Evolutionary conservation across 2,888 invertebrate genomes (phyloP).

Genomic region (Amorpha juglandis): DNA sequence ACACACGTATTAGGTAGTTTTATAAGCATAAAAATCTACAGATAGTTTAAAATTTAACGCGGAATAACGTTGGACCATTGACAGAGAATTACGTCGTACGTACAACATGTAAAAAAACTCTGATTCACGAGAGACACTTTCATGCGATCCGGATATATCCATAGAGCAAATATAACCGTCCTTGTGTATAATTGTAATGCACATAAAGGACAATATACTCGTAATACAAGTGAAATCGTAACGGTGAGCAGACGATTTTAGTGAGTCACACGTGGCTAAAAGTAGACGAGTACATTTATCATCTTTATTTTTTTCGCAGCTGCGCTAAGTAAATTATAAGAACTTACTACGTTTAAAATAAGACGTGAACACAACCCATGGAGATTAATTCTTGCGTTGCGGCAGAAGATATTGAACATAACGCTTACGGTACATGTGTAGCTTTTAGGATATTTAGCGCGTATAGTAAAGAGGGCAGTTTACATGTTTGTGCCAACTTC

Average conservation of each 20-base stretch:
- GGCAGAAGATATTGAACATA: conserved; percentile 40
- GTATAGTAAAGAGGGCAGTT: conserved; percentile 81
- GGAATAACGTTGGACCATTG: conserved; percentile 47
- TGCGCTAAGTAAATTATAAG: conserved; percentile 44
- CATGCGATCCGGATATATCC: conserved; percentile 79
- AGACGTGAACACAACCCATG: conserved; percentile 40
- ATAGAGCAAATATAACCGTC: conserved; percentile 74
- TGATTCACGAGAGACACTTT: conserved; percentile 78
- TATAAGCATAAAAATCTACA: conserved; percentile 53
- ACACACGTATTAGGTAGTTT: not conserved
- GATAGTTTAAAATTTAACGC: conserved; percentile 66
- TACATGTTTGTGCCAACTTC: conserved; percentile 82
- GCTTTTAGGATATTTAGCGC: conserved; percentile 65
- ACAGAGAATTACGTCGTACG: conserved; percentile 71
- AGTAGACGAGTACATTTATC: conserved; percentile 39
- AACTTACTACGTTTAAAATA: conserved; percentile 43
- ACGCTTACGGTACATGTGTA: conserved; percentile 44
- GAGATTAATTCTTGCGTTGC: conserved; percentile 43
- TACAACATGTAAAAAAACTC: conserved; percentile 64
- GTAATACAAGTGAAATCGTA: conserved; percentile 57
- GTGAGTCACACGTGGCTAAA: conserved; percentile 57
- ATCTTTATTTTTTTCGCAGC: conserved; percentile 45
- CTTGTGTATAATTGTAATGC: conserved; percentile 74
- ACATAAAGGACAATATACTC: conserved; percentile 67
- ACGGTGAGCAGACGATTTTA: conserved; percentile 54